Conservation (phyloP, 2,113 vertebrate species). For the Toxotes chatareus region DNA sequence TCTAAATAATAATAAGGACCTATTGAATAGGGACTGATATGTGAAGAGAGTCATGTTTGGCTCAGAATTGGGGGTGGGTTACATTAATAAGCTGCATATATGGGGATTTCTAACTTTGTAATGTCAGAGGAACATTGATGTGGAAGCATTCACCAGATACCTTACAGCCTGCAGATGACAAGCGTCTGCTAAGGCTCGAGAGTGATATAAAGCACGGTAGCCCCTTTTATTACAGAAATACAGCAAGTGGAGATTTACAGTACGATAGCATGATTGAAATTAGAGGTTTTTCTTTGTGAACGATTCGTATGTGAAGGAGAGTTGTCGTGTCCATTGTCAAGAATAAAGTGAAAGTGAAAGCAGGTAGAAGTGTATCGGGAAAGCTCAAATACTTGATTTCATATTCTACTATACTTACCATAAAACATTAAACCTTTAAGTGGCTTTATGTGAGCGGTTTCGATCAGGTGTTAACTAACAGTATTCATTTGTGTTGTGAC, state of each 20-base stretch:
- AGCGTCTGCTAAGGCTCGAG: conserved; percentile 16
- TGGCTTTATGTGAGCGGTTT: conserved; percentile 32
- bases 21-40: conserved; percentile 6
- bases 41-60: conserved; percentile 33
- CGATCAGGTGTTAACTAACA: conserved; percentile 64
- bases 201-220: neutral
- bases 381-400: conserved; percentile 41
- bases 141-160: conserved; percentile 77
- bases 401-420: conserved; percentile 12
- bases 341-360: neutral
- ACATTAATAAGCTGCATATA: conserved; percentile 13
- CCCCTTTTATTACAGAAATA: conserved; percentile 17
- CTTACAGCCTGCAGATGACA: conserved; percentile 63
- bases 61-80: neutral
- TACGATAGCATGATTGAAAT: neutral
- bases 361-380: neutral
- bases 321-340: neutral
- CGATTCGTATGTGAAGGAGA: neutral
- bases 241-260: conserved; percentile 8
- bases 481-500: conserved; percentile 71
- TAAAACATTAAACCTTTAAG: conserved; percentile 25
- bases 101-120: conserved; percentile 5
- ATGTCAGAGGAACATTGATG: conserved; percentile 48
- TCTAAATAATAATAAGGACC: conserved; percentile 14
- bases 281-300: conserved; percentile 17